Evolutionary conservation across 2,888 invertebrate genomes (phyloP).

Genomic region (Pycnomerus fuliginosus): DNA sequence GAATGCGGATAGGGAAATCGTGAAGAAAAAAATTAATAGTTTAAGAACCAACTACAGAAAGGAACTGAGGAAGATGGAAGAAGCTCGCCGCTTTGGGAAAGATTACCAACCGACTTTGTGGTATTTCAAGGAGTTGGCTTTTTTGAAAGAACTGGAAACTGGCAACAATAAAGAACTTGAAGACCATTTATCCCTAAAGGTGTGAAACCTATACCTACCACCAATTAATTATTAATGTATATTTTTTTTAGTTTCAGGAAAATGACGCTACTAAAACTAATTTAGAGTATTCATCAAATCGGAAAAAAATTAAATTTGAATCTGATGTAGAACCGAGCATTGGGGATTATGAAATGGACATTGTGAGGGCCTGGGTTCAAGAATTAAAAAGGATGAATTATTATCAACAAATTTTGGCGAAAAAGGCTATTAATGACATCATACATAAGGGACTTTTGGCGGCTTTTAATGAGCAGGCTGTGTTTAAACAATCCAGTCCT

Average conservation of each 20-base stretch:
- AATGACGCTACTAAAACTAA: neutral
- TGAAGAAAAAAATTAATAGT: neutral
- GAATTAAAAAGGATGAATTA: neutral
- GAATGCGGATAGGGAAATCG: neutral
- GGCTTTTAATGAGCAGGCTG: too few relatives aligned
- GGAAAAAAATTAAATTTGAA: neutral
- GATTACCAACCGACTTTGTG: neutral
- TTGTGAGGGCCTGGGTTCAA: neutral
- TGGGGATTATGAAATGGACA: neutral
- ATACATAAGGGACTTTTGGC: neutral
- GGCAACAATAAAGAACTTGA: neutral
- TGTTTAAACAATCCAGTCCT: too few relatives aligned
- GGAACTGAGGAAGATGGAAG: neutral
- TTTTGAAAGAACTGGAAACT: neutral
- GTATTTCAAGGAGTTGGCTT: neutral
- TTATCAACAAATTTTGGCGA: neutral
- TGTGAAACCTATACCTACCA: neutral
- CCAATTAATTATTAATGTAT: neutral
- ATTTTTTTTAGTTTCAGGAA: neutral
- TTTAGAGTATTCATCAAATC: neutral
- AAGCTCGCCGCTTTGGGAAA: neutral
- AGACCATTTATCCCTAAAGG: neutral
- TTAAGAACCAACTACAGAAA: neutral
- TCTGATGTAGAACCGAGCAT: neutral
- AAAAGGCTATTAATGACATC: neutral